These are phyloP conservation scores for Thaumatotibia leucotreta DNA, from an alignment of 1,140 invertebrate species.

Conservation along the genomic window DNA sequence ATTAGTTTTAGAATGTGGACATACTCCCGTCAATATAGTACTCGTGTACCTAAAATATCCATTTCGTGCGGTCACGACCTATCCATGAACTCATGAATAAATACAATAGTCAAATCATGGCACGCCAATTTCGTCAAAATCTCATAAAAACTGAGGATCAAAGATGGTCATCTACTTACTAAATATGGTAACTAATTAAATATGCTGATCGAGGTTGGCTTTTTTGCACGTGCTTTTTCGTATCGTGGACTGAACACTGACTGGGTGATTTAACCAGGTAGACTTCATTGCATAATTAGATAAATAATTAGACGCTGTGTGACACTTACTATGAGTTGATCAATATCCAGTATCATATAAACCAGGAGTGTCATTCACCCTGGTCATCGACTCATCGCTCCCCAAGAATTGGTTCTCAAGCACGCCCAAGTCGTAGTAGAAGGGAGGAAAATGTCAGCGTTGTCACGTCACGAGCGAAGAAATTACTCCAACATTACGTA, in stretches of 20 bases:
- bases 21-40: too few species aligned
- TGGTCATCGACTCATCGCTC: conserved; percentile 95
- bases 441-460: conserved; percentile 95
- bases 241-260: too few species aligned
- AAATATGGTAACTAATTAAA: not conserved
- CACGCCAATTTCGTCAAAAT: not conserved
- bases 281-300: too few species aligned
- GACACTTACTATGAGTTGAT: too few species aligned
- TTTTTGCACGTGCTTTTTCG: not conserved
- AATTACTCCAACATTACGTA: conserved; percentile 86
- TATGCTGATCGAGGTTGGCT: not conserved
- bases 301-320: too few species aligned
- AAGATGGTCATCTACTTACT: not conserved
- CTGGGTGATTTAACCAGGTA: too few species aligned
- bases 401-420: conserved; percentile 96
- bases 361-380: conserved; percentile 78
- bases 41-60: too few species aligned
- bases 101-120: not conserved
- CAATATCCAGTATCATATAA: too few species aligned
- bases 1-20: too few species aligned
- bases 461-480: conserved; percentile 95
- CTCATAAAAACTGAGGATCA: not conserved
- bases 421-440: conserved; percentile 89
- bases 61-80: not conserved
- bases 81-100: not conserved